Evolutionary conservation across 2,888 invertebrate species (phyloP), one percentile per base, ranked within the genome.

Genomic region (Cosmia trapezina): DNA sequence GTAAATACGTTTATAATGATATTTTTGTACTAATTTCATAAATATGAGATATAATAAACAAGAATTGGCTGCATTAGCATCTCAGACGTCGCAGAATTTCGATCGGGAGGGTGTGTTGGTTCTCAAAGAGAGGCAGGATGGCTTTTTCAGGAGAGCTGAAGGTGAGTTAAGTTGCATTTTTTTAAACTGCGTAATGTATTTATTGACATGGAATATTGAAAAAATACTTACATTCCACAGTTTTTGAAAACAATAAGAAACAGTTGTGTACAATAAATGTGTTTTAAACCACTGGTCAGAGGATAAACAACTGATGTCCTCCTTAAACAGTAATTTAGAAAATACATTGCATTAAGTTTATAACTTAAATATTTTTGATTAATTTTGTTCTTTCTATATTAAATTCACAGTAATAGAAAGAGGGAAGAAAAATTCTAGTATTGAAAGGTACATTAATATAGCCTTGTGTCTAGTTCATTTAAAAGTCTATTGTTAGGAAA

Each of bases 1-100:
- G 19, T 45, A 7, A 33, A 19, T 41, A 59, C 37, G 12, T 41
- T 17, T 63, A 82, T 49, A 70, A 87, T 83, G 83, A 76, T 80
- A 86, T 80, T 81, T 72, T 78, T 78, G 41, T 83, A 83, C 14
- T 75, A 77, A 83, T 73, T 68, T 67, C 49, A 47, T 84, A 86
- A 93, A 87, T 86, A 99, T 99, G 99, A 97, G 99, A 94, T 99
- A 98, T 94, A 99, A 99, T 94, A 98, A 98, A 93, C 98, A 98
- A 92, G 99, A 99, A 94, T 95, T 99, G 89, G 97, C 97, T 84
- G 97, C 98, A 71, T 95, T 99, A 93, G 99, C 99, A 78, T 98
- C 98, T 72, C 98, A 99, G 94, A 98, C 98, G 59, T 97, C 98
- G 14, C 98, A 98, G 87, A 98, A 98, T 93, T 99, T 98, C 93